Conservation (phyloP, 1,140 invertebrate species). For the Drosophila paulistorum region DNA sequence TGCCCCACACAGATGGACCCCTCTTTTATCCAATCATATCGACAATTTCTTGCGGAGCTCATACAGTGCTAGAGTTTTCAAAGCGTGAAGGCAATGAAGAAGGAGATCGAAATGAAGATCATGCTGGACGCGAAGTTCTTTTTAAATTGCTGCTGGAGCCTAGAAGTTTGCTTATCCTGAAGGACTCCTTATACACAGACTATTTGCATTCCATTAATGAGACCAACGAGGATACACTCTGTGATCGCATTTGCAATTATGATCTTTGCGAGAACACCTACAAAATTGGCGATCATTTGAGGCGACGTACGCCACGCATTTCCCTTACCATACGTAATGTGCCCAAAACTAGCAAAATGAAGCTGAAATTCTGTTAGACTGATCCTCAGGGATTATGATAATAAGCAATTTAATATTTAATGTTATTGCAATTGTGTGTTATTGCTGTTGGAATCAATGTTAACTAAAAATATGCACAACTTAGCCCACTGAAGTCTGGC, state of each 20-base stretch:
- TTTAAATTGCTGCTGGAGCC: slow-evolving; percentile 92
- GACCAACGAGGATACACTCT: slow-evolving; percentile 87
- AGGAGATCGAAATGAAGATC: neutral
- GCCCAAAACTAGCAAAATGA: slow-evolving; percentile 93
- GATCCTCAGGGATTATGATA: slow-evolving; percentile 17
- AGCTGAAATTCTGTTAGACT: slow-evolving; percentile 84
- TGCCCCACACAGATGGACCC: slow-evolving; percentile 97
- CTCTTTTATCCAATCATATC: slow-evolving; percentile 96
- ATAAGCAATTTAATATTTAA: slow-evolving; percentile 4
- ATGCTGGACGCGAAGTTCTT: slow-evolving; percentile 35
- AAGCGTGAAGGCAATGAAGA: slow-evolving; percentile 41
- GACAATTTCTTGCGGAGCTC: slow-evolving; percentile 95
- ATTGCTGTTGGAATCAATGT: slow-evolving; percentile 44
- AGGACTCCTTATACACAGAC: slow-evolving; percentile 91
- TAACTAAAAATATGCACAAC: slow-evolving; percentile 37
- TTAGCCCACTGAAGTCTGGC: slow-evolving; percentile 56
- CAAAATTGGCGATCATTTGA: slow-evolving; percentile 84
- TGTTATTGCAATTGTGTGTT: slow-evolving; percentile 30
- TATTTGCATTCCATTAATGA: slow-evolving; percentile 96
- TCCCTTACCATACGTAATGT: slow-evolving; percentile 97
- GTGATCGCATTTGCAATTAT: slow-evolving; percentile 88
- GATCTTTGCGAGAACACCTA: slow-evolving; percentile 85
- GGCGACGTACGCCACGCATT: slow-evolving; percentile 88
- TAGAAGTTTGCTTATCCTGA: slow-evolving; percentile 93
- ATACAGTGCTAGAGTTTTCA: slow-evolving; percentile 91